A percentile compares a stretch with the other conserved stretches of the same genome.
Evolutionary conservation across 2,797 vertebrate genomes (phyloP).

Genomic region (Eospalax fontanierii): DNA sequence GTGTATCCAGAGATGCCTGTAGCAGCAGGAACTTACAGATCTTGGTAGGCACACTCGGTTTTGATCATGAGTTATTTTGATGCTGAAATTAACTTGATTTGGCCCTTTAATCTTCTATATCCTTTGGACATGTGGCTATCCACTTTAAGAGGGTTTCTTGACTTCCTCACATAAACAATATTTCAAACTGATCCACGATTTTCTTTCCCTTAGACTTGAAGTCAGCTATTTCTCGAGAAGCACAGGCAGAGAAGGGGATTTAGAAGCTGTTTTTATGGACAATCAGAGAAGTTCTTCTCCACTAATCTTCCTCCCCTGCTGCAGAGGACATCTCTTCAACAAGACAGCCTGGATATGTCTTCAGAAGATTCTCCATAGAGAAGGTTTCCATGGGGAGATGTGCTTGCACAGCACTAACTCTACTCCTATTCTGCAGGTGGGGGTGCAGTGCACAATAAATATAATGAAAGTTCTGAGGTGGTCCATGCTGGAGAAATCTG

Average conservation of each 20-base stretch:
- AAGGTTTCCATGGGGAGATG: conserved; percentile 9
- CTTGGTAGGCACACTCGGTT: not conserved
- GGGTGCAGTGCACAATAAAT: not conserved
- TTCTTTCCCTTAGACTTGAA: not conserved
- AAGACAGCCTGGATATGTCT: not conserved
- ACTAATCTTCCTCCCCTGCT: not conserved
- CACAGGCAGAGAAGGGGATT: not conserved
- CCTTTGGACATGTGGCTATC: not conserved
- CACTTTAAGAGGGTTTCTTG: not conserved
- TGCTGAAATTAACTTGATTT: conserved; percentile 16
- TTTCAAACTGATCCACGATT: not conserved
- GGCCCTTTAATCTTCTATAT: not conserved
- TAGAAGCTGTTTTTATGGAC: not conserved
- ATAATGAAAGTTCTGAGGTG: not conserved
- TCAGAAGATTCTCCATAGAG: not conserved
- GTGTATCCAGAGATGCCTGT: not conserved
- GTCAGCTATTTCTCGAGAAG: not conserved
- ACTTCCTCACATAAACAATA: conserved; percentile 3
- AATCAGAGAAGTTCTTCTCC: conserved; percentile 10
- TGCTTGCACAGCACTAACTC: conserved; percentile 13
- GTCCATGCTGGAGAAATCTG: not conserved
- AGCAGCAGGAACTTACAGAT: not conserved
- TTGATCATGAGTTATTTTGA: conserved; percentile 23
- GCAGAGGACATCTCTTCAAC: not conserved
- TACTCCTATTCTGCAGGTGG: not conserved